phyloP scores from a whole-genome alignment of 2,797 vertebrate species.

The Novumbra hubbsi region DNA sequence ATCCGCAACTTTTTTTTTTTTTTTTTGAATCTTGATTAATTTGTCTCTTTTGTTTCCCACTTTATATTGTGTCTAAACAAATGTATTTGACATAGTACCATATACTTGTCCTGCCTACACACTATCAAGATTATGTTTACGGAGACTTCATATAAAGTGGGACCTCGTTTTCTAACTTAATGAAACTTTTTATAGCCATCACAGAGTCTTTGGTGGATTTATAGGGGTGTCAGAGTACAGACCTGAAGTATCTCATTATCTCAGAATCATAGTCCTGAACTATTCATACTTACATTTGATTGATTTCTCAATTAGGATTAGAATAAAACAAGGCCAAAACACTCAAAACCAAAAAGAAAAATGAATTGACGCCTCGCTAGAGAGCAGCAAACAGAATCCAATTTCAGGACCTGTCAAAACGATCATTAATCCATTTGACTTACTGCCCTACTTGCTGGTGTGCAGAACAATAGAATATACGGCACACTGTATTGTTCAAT shows the following conservation, averaged over 20 bases:
- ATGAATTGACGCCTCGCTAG: conserved; percentile 1
- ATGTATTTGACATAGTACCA: conserved; percentile 1
- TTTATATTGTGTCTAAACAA: conserved; percentile 25
- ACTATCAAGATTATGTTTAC: background rate
- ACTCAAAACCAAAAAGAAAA: background rate
- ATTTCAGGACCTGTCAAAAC: background rate
- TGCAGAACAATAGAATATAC: background rate
- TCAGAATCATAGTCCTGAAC: background rate
- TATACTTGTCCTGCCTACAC: background rate
- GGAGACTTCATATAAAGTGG: conserved; percentile 6
- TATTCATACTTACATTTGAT: background rate
- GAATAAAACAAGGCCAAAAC: background rate
- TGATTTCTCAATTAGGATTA: conserved; percentile 1
- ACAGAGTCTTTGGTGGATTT: background rate
- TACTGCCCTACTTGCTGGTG: background rate
- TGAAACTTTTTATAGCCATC: background rate
- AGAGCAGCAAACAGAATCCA: conserved; percentile 3
- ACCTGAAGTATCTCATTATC: background rate
- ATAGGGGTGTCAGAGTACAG: background rate
- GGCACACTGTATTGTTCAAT: background rate
- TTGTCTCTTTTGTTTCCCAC: conserved; percentile 18
- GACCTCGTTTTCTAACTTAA: conserved; percentile 4
- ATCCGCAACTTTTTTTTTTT: conserved; percentile 12
- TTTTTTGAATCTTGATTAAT: conserved; percentile 18
- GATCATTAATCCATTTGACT: background rate